Base-by-base conservation (phyloP, 2,888 invertebrate species). In the Podabrus alpinus region DNA sequence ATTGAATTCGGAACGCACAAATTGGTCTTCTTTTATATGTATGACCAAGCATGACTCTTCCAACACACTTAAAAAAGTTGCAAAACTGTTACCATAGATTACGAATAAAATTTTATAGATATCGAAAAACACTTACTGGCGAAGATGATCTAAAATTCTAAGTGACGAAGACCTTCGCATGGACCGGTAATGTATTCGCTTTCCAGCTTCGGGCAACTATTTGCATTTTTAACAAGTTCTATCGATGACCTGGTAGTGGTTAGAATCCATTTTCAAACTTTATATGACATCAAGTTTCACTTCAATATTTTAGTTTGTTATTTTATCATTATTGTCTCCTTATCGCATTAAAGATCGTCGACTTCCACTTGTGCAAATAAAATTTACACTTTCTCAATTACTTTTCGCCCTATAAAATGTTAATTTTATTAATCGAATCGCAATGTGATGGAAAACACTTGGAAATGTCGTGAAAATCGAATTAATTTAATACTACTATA, bases 41-140 rank as follows among this genome's bases (percentile, higher is more conserved):
- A 64, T n/a, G 62, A 21, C 62, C 62, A 16, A n/a, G 21, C 62
- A 19, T 61, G 62, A 19, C 45, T 29, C 17, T 17, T 59, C 21
- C 16, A 68, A 25, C 25, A 17, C 17, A 59, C 60, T 61, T 59
- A 64, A 72, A 72, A 64, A 72, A 73, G 59, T 73, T 24, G 68
- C 61, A 73, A 62, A 73, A 69, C 72, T 73, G 59, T 62, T 59
- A 15, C 24, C 29, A 68, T 67, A 68, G 68, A 68, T 74, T 66
- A 69, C 69, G 59, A 77, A 71, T 71, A 77, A 77, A 77, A 72
- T 77, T 77, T 72, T 72, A 74, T 77, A 66, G 77, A 74, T 77
- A 77, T 74, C 72, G 77, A 72, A 74, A 77, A 77, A 77, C 77
- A 74, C 77, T 77, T 74, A 74, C 72, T 71, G 62, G 68, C 21